Base-by-base conservation (phyloP, 2,888 invertebrate genomes). In the Phalangium opilio region DNA sequence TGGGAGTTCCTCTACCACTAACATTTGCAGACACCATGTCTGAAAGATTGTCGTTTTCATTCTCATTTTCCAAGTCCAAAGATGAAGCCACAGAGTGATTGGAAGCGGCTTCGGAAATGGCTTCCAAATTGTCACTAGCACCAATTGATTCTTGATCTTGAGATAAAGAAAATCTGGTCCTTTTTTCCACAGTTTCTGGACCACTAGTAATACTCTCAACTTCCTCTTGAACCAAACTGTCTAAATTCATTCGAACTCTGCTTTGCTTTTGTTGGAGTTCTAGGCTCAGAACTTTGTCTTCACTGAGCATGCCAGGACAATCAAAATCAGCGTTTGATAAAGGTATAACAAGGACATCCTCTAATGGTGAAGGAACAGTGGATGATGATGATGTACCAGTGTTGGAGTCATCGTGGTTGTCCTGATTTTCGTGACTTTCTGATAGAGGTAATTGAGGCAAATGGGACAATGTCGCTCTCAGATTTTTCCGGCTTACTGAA, bases 11-110 rank as follows among this genome's bases (percentile, higher is more conserved):
- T 55, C 91, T 74, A 12, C 91, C 82, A 48, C 58, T 60, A 2
- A 89, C 89, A 67, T 93, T 91, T 0, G 91, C 91, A 0, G 90
- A 91, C 50, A 91, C 83, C 89, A 95, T 91, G 63, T 96, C 96
- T 0, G 91, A 91, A 18, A 96, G 74, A 70, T 93, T 93, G 64
- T 91, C 91, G 61, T 81, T 81, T 61, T 76, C 75, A 58, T 72
- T 71, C 68, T 87, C 84, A 2, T 81, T 80, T 65, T 86, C 85
- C 44, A 61, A 62, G 41, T 67, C 67, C 48, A 90, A 70, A 48
- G 89, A 90, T 0, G 73, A 73, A 4, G 86, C 86, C 45, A 89
- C 89, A 56, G 90, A 90, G 68, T 90, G 90, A 68, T 90, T 90
- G 47, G 89, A 90, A 0, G 91, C 90, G 0, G 89, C 91, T 66